phyloP scores from a whole-genome alignment of 2,888 invertebrate genomes.

The Diploptera punctata region DNA sequence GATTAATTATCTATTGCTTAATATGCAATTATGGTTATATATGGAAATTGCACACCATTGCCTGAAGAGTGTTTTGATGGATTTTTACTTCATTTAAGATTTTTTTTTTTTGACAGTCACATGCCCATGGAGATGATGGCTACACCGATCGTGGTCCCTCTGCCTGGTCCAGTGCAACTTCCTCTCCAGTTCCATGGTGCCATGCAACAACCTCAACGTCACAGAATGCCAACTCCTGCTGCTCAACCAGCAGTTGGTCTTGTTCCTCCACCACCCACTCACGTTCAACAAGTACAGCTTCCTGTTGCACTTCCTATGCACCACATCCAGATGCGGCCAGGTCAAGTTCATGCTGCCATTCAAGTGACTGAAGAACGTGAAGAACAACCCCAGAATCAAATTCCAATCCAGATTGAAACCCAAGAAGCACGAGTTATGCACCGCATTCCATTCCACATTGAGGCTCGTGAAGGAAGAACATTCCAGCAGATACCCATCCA shows the following conservation, averaged over 20 bases:
- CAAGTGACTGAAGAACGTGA: conserved; percentile 26
- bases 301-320: conserved; percentile 31
- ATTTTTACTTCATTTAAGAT: too few species aligned
- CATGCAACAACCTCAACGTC: conserved; percentile 40
- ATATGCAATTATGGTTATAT: too few species aligned
- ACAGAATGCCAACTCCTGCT: conserved; percentile 1
- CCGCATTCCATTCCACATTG: conserved; percentile 17
- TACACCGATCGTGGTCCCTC: conserved; percentile 52
- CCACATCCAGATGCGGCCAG: conserved; percentile 32
- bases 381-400: not conserved
- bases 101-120: conserved; percentile 49
- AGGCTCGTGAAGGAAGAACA: conserved; percentile 9
- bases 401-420: conserved; percentile 20
- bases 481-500: conserved; percentile 37
- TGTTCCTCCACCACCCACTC: conserved; percentile 33
- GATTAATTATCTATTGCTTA: too few species aligned
- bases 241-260: conserved; percentile 20
- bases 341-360: conserved; percentile 36
- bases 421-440: not conserved
- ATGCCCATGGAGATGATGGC: conserved; percentile 63
- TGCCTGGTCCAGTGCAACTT: conserved; percentile 49
- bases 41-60: too few species aligned
- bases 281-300: conserved; percentile 30
- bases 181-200: conserved; percentile 47
- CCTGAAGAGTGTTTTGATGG: too few species aligned